Conservation (phyloP, 2,797 vertebrate genomes). For the Helostoma temminkii region DNA sequence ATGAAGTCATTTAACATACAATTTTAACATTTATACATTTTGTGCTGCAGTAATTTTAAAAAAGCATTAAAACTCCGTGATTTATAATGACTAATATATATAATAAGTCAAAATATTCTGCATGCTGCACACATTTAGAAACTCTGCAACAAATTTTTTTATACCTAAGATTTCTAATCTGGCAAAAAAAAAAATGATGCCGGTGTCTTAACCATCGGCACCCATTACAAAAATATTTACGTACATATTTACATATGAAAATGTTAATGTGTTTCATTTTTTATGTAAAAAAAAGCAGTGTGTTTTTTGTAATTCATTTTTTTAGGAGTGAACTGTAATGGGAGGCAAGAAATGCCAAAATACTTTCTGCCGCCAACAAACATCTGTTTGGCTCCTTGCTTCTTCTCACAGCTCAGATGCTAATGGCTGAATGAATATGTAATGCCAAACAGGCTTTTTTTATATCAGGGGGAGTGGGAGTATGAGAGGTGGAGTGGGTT, state of each 20-base stretch:
- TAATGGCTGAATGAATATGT: conserved; percentile 77
- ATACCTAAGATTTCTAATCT: conserved; percentile 22
- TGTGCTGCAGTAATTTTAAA: background rate
- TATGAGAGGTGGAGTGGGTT: background rate
- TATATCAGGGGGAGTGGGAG: conserved; percentile 9
- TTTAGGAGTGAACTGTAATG: conserved; percentile 59
- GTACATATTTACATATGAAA: background rate
- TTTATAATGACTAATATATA: conserved; percentile 46
- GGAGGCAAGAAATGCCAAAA: conserved; percentile 79
- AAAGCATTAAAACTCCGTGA: conserved; percentile 32
- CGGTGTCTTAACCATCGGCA: background rate
- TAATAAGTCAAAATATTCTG: conserved; percentile 65
- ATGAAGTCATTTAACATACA: background rate
- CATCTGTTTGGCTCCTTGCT: conserved; percentile 89
- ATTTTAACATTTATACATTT: conserved; percentile 6
- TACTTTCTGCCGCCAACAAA: conserved; percentile 76
- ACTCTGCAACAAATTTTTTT: conserved; percentile 55
- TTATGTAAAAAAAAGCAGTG: conserved; percentile 12
- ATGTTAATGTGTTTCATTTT: background rate
- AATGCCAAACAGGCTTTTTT: conserved; percentile 70
- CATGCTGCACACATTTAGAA: conserved; percentile 82
- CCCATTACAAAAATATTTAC: background rate
- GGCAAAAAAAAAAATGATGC: no score
- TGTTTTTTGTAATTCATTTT: conserved; percentile 42
- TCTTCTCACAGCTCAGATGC: conserved; percentile 79